Conservation (phyloP, 2,888 invertebrate genomes). For the Itoplectis maculator region DNA sequence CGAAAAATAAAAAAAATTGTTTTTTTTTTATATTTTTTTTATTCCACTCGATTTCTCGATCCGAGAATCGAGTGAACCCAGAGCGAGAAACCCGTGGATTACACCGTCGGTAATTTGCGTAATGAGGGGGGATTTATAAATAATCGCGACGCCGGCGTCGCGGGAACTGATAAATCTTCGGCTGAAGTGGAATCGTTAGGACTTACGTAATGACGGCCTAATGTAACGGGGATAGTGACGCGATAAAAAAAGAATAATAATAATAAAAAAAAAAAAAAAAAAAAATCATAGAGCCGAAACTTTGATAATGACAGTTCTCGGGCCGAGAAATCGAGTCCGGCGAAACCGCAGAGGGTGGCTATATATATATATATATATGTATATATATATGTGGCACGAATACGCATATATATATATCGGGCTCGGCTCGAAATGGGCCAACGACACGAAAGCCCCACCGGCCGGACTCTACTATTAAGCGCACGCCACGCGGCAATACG, state of each 20-base stretch:
- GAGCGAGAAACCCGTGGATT: too few relatives aligned
- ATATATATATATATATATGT: too few relatives aligned
- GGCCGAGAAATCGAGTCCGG: constrained; percentile 39
- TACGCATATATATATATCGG: too few relatives aligned
- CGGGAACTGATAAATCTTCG: constrained; percentile 10
- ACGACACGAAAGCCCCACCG: constrained; percentile 71
- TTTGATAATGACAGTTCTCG: constrained; percentile 56
- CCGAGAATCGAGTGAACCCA: not conserved
- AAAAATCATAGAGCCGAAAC: constrained; percentile 45
- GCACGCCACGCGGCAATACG: constrained; percentile 77
- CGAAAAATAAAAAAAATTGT: too few relatives aligned
- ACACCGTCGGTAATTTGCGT: not conserved
- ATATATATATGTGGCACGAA: too few relatives aligned
- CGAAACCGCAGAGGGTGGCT: constrained; percentile 40
- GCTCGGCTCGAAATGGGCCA: constrained; percentile 69
- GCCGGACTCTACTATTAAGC: constrained; percentile 71
- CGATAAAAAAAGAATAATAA: constrained; percentile 58
- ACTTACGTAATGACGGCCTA: constrained; percentile 43
- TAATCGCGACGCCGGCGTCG: not conserved
- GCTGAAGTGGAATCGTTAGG: constrained; percentile 25
- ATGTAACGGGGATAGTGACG: constrained; percentile 57
- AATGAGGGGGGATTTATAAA: not conserved
- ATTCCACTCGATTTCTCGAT: too few relatives aligned
- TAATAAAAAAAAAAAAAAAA: too few relatives aligned
- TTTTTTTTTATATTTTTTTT: not conserved